Base-by-base conservation (phyloP, 2,797 vertebrate species). In the Tolypeutes matacus region DNA sequence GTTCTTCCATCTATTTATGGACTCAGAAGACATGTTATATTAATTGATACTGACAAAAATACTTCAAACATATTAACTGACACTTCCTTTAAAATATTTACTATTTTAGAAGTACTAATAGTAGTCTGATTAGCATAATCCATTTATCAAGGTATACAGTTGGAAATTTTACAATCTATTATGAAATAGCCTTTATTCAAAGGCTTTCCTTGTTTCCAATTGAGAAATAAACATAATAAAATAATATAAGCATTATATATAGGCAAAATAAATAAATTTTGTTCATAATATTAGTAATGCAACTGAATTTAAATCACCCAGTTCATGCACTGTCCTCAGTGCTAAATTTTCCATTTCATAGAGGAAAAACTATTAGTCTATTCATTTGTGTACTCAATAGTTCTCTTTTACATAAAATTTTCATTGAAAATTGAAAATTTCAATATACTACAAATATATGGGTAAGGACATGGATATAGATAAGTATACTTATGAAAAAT, bases 1-100 rank as follows among this genome's bases (percentile, higher is more conserved):
- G 70, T 13, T 53, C 10, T 56, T 78, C 64, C 77, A 84, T 65
- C 25, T 69, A 82, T 60, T 70, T 86, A 51, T 87, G 14, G 20
- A 73, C 39, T 95, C 56, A 84, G 29, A 85, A 91, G 78, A 62
- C 3, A 88, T 25, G 58, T 7, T 60, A 80, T 53, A 87, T 69
- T 84, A 85, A 67, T 10, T 75, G 75, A 39, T 39, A 51, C 31
- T 69, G 73, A 82, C 64, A 56, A 85, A 49, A 49, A 69, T 84
- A 78, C 6, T 75, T 73, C 72, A 86, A 80, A 75, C 11, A 91
- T 49, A 78, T 62, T 62, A 65, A 77, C 42, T 65, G 18, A 87
- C 81, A 93, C 36, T 90, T 53, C 3, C 18, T 87, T 70, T 73
- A 85, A 95, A 89, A 85, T 81, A 80, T 87, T 80, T 80, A 83